Conservation (phyloP, 1,140 invertebrate genomes). For the Heliconius congener region DNA sequence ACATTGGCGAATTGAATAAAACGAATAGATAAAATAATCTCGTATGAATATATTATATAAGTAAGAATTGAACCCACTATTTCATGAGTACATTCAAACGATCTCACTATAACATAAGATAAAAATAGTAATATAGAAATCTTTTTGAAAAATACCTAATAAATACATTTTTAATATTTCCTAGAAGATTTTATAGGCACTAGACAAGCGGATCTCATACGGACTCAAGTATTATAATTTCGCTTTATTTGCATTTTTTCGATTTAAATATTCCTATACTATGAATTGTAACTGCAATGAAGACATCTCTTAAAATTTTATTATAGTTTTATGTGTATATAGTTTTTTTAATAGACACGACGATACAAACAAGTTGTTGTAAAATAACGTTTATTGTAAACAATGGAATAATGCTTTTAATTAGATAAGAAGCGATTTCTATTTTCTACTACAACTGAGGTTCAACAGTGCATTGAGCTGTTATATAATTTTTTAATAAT, state of each 20-base stretch:
- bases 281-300: neutral
- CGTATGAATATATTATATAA: no score
- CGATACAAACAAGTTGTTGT: neutral
- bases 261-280: neutral
- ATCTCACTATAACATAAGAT: no score
- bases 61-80: no score
- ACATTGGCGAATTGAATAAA: no score
- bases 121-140: no score
- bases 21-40: no score
- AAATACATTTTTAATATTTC: neutral
- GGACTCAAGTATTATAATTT: neutral
- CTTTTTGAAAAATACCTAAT: neutral
- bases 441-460: neutral
- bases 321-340: neutral
- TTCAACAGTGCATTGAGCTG: neutral
- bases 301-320: neutral
- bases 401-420: conserved; percentile 5
- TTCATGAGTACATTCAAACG: no score
- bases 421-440: neutral
- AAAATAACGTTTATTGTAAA: neutral
- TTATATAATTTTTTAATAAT: neutral
- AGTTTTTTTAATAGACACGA: neutral
- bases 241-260: neutral
- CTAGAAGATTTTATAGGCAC: neutral
- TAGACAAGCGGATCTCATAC: neutral